A percentile compares a stretch with the other conserved stretches of the same genome.
Conservation (phyloP, 35 echinoderm and acorn worm species). For the Patiria miniata region DNA sequence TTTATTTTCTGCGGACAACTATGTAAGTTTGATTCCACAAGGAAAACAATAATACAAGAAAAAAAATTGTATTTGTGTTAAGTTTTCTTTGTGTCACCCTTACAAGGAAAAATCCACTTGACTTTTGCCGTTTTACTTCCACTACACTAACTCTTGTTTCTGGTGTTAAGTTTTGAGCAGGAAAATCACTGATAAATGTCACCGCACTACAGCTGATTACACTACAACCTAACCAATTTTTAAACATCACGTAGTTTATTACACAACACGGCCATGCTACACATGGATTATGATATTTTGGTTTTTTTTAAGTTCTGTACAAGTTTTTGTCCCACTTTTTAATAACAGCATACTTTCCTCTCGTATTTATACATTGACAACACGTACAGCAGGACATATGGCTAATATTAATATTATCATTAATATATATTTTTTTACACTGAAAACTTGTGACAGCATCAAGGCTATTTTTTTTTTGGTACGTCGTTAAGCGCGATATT, state of each 20-base stretch:
- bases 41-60: no score
- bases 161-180: neutral
- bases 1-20: no score
- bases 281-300: neutral
- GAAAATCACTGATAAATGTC: neutral
- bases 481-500: neutral
- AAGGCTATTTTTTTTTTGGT: neutral
- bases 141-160: neutral
- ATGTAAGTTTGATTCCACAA: no score
- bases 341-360: neutral
- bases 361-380: slow-evolving; percentile 23
- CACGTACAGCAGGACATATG: neutral
- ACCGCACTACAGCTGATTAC: neutral
- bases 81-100: no score
- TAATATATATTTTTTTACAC: slow-evolving; percentile 7
- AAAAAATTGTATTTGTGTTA: no score
- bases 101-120: no score
- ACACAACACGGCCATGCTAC: neutral
- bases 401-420: neutral
- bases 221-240: neutral
- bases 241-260: neutral
- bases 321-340: slow-evolving; percentile 9
- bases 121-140: neutral
- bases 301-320: slow-evolving; percentile 9
- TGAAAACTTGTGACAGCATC: neutral